phyloP scores from a whole-genome alignment of 2,888 invertebrate genomes.

The Scaptodrosophila latifasciaeformis region DNA sequence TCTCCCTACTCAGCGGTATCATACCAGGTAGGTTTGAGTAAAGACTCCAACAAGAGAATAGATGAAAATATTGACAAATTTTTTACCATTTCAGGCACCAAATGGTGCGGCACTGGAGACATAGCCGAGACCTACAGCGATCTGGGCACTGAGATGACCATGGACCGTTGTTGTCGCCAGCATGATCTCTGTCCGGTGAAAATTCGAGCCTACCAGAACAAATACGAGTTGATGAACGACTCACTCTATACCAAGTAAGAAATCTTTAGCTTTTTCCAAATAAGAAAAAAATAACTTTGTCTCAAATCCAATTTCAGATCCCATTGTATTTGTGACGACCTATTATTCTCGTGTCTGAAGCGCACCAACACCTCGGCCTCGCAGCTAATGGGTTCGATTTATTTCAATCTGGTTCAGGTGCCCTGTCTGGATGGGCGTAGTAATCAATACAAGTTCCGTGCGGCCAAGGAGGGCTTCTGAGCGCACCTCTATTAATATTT shows the following conservation, averaged over 20 bases:
- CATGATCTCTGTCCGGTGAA: conserved; percentile 94
- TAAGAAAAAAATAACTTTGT: too few relatives aligned
- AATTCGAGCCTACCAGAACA: conserved; percentile 76
- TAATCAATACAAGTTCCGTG: conserved; percentile 66
- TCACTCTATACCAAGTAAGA: conserved; percentile 87
- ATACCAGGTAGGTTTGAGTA: conserved; percentile 81
- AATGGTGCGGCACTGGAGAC: conserved; percentile 95
- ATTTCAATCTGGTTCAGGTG: conserved; percentile 86
- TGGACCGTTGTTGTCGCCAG: conserved; percentile 90
- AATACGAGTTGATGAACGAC: conserved; percentile 89
- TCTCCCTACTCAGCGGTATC: conserved; percentile 85
- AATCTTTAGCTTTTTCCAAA: neutral
- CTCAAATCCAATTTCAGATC: conserved; percentile 79
- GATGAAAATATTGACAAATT: too few relatives aligned
- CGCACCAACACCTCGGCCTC: conserved; percentile 83
- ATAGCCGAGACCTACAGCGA: conserved; percentile 89
- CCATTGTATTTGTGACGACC: conserved; percentile 91
- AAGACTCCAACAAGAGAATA: neutral
- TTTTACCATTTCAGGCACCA: too few relatives aligned
- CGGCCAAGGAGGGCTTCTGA: conserved; percentile 73
- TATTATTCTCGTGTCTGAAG: conserved; percentile 88
- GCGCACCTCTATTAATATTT: neutral
- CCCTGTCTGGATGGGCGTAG: conserved; percentile 68
- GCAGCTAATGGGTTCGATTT: conserved; percentile 86
- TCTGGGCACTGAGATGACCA: conserved; percentile 82